Evolutionary conservation across 1,140 invertebrate species (phyloP).

Genomic region (Drosophila parvula): DNA sequence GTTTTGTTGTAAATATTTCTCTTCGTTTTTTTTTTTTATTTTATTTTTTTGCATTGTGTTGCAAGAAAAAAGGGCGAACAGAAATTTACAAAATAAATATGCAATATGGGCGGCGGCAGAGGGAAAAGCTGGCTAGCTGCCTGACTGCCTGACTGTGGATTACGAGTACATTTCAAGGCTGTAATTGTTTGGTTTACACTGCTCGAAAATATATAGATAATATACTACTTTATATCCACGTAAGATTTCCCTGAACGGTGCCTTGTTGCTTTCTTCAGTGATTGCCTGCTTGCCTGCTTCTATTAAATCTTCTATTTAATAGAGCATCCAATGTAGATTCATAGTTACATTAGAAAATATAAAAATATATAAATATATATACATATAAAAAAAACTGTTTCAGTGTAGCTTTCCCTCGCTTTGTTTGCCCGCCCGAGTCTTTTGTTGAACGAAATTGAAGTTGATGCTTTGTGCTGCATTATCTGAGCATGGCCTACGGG

Average conservation of each 20-base stretch:
- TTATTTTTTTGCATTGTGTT: background rate
- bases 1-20: background rate
- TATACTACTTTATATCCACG: too few relatives aligned
- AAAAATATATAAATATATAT: background rate
- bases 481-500: constrained; percentile 53
- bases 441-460: constrained; percentile 60
- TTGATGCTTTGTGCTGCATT: constrained; percentile 73
- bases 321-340: background rate
- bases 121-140: constrained; percentile 27
- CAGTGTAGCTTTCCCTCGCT: constrained; percentile 15
- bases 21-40: too few relatives aligned
- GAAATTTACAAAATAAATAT: constrained; percentile 44
- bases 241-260: too few relatives aligned
- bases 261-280: too few relatives aligned
- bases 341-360: background rate
- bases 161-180: constrained; percentile 43
- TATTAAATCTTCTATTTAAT: background rate
- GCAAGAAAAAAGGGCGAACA: constrained; percentile 6
- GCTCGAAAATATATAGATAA: too few relatives aligned
- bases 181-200: constrained; percentile 62
- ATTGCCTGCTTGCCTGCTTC: too few relatives aligned
- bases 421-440: constrained; percentile 54
- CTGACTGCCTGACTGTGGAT: background rate
- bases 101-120: constrained; percentile 25
- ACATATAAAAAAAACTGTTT: background rate